These are phyloP conservation scores for Acanthopagrus latus DNA, from an alignment of 2,797 vertebrate species.

Conservation along the genomic window DNA sequence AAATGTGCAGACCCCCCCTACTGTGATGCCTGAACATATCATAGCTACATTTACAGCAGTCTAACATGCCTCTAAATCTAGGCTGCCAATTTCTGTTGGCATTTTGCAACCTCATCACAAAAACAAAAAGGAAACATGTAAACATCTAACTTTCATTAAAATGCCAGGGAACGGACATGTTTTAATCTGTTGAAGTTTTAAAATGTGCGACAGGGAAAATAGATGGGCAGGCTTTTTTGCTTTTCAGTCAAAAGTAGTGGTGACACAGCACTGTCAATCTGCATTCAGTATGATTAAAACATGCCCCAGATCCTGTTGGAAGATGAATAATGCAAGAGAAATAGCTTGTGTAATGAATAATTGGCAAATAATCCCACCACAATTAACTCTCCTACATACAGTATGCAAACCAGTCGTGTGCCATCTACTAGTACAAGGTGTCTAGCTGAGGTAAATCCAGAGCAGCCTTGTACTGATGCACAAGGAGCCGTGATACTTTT, in stretches of 20 bases:
- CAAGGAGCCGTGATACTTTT: slow-evolving; percentile 19
- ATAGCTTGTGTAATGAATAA: slow-evolving; percentile 84
- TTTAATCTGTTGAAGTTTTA: slow-evolving; percentile 80
- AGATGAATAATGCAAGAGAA: slow-evolving; percentile 84
- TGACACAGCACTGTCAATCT: slow-evolving; percentile 83
- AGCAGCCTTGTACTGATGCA: slow-evolving; percentile 46
- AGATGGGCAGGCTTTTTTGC: slow-evolving; percentile 63
- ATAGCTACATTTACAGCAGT: slow-evolving; percentile 62
- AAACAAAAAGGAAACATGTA: slow-evolving; percentile 65
- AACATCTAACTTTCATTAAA: slow-evolving; percentile 80
- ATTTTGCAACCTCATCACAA: slow-evolving; percentile 67
- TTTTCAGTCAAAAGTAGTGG: slow-evolving; percentile 74
- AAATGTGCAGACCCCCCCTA: slow-evolving; percentile 54
- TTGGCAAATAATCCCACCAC: slow-evolving; percentile 84
- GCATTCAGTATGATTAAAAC: slow-evolving; percentile 84
- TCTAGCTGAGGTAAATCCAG: slow-evolving; percentile 67
- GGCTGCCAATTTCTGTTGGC: slow-evolving; percentile 62
- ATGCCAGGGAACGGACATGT: slow-evolving; percentile 75
- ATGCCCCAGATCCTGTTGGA: slow-evolving; percentile 77
- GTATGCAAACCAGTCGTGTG: slow-evolving; percentile 75
- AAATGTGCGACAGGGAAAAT: slow-evolving; percentile 67
- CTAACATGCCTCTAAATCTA: slow-evolving; percentile 59
- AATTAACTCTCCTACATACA: slow-evolving; percentile 77
- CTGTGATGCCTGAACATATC: slow-evolving; percentile 57
- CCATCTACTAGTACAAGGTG: slow-evolving; percentile 67